phyloP scores from a whole-genome alignment of 2,888 invertebrate species.

The Zhengitettix transpicula region DNA sequence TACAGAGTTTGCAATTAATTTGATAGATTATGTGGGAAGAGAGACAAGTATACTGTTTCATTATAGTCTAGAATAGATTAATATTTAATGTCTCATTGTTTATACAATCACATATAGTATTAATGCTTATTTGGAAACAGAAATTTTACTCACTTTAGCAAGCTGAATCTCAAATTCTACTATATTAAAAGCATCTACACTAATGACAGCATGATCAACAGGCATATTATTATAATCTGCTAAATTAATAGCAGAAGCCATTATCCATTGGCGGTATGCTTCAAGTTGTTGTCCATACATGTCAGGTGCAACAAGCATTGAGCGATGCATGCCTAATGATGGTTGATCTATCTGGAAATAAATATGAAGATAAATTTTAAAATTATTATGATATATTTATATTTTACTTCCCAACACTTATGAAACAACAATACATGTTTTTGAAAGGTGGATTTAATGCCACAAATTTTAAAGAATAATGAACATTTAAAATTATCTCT shows the following conservation, averaged over 20 bases:
- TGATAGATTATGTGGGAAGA: too few relatives aligned
- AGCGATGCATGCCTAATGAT: conserved; percentile 17
- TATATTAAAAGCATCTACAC: conserved; percentile 24
- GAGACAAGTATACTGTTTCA: too few relatives aligned
- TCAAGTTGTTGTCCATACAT: conserved; percentile 17
- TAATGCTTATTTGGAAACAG: too few relatives aligned
- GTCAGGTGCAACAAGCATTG: conserved; percentile 18
- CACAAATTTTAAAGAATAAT: too few relatives aligned
- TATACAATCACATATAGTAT: too few relatives aligned
- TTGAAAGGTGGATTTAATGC: too few relatives aligned
- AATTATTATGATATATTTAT: neutral
- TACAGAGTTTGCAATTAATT: too few relatives aligned
- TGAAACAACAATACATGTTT: too few relatives aligned
- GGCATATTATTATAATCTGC: conserved; percentile 13
- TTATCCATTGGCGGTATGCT: conserved; percentile 17
- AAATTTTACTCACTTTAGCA: conserved; percentile 25
- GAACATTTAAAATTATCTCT: too few relatives aligned
- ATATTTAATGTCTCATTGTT: too few relatives aligned
- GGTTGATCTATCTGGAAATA: conserved; percentile 20
- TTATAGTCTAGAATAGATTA: too few relatives aligned
- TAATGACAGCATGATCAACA: conserved; percentile 11
- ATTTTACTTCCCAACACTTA: too few relatives aligned
- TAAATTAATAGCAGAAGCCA: conserved; percentile 15
- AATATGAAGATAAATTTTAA: neutral
- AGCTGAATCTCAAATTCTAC: conserved; percentile 31